Percentiles rank a stretch among this genome's conserved stretches.
Evolutionary conservation across 2,797 vertebrate species (phyloP).

Genomic region (Liasis olivaceus): DNA sequence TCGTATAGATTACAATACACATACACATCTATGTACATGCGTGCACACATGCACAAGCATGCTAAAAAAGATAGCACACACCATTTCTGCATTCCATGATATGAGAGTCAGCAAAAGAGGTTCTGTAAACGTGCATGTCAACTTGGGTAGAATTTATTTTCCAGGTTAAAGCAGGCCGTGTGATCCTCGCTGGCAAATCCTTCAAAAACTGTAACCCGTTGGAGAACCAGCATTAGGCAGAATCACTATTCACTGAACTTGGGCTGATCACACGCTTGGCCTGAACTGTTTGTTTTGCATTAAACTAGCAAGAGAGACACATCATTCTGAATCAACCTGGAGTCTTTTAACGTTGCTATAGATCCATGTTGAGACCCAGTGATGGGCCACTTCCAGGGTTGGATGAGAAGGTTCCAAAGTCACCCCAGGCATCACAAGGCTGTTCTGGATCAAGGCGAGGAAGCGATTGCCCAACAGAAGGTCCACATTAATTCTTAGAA

Average conservation of each 20-base stretch:
- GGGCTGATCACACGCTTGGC: neutral
- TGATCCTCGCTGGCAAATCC: no score
- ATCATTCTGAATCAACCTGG: neutral
- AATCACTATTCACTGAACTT: neutral
- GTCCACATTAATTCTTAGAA: neutral
- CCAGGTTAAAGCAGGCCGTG: no score
- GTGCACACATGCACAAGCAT: no score
- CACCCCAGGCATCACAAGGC: neutral
- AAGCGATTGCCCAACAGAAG: neutral
- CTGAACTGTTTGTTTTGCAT: neutral
- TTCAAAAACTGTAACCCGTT: neutral
- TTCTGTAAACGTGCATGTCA: neutral
- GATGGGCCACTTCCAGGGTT: no score
- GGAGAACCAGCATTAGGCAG: neutral
- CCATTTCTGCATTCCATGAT: no score
- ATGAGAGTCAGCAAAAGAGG: no score
- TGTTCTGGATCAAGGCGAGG: neutral
- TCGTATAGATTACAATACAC: no score
- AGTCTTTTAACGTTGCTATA: neutral
- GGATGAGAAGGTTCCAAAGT: neutral
- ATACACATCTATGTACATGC: no score
- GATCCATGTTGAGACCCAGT: neutral
- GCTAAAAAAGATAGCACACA: no score
- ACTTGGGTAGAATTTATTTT: neutral
- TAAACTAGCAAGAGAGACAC: neutral